Percentiles rank a stretch among this genome's conserved stretches.
Evolutionary conservation across 2,888 invertebrate species (phyloP).

Genomic region (Rambutsinella grinnellia): DNA sequence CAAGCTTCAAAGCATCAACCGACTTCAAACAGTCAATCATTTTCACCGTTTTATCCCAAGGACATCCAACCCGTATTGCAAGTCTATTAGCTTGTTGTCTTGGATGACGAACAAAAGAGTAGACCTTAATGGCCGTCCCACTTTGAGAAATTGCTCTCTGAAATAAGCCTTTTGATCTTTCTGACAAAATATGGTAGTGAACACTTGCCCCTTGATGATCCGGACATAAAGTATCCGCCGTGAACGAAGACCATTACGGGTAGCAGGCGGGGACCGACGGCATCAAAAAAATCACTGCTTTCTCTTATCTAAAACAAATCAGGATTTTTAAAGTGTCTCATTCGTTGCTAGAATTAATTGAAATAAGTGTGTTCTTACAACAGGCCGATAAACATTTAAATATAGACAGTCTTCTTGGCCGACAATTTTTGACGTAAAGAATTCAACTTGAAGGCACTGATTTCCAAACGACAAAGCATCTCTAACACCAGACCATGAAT

Average conservation of each 20-base stretch:
- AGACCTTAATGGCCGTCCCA: conserved; percentile 56
- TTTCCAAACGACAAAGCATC: conserved; percentile 32
- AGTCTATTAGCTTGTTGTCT: conserved; percentile 45
- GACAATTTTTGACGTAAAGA: conserved; percentile 42
- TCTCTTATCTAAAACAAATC: conserved; percentile 25
- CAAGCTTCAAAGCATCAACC: conserved; percentile 41
- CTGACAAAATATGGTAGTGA: conserved; percentile 52
- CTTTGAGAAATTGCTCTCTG: conserved; percentile 50
- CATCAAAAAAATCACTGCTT: conserved; percentile 40
- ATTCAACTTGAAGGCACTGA: conserved; percentile 54
- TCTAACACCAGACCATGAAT: conserved; percentile 43
- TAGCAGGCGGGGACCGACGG: conserved; percentile 31
- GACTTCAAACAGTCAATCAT: conserved; percentile 53
- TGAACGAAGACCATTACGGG: conserved; percentile 58
- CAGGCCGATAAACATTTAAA: conserved; percentile 56
- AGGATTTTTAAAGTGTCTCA: no score
- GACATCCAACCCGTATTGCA: conserved; percentile 49
- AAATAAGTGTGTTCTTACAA: no score
- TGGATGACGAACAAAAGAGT: conserved; percentile 45
- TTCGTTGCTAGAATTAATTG: not conserved
- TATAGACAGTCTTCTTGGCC: conserved; percentile 58
- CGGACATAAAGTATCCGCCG: conserved; percentile 56
- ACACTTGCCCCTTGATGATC: conserved; percentile 49
- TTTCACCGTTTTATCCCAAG: conserved; percentile 31
- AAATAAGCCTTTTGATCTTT: conserved; percentile 47